phyloP scores from a whole-genome alignment of 2,797 vertebrate species.

The Melanotaenia trifasciata region DNA sequence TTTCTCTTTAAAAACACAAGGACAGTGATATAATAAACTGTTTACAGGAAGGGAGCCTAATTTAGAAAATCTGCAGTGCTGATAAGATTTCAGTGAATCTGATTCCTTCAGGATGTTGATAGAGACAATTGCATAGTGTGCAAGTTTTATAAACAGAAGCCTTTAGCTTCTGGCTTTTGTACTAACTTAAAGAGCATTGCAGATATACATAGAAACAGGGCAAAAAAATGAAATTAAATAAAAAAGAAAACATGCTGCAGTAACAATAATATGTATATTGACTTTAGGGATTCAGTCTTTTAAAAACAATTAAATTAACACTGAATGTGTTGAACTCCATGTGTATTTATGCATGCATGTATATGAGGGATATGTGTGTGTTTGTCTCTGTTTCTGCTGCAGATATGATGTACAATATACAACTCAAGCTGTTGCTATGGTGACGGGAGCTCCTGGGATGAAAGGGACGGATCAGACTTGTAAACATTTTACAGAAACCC shows the following conservation, averaged over 20 bases:
- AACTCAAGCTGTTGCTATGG: conserved; percentile 56
- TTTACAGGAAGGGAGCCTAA: neutral
- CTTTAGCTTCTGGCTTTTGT: neutral
- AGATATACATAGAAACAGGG: no score
- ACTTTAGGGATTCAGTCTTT: conserved; percentile 11
- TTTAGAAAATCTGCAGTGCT: neutral
- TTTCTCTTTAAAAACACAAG: neutral
- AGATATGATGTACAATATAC: conserved; percentile 4
- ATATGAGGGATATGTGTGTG: neutral
- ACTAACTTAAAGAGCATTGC: no score
- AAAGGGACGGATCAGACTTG: conserved; percentile 55
- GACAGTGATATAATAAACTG: neutral
- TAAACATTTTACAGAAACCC: conserved; percentile 12
- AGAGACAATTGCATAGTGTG: neutral
- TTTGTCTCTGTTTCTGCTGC: conserved; percentile 10
- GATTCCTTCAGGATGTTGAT: neutral
- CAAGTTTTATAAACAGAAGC: neutral
- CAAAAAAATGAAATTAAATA: no score
- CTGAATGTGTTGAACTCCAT: neutral
- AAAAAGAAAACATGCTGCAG: neutral
- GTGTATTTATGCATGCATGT: conserved; percentile 1
- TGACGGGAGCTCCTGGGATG: conserved; percentile 41
- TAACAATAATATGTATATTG: neutral
- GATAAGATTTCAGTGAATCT: neutral
- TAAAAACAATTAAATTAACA: conserved; percentile 12